These are phyloP conservation scores for Palythoa caribaeorum DNA, from an alignment of 92 coral and sea anemone genomes.

Conservation along the genomic window DNA sequence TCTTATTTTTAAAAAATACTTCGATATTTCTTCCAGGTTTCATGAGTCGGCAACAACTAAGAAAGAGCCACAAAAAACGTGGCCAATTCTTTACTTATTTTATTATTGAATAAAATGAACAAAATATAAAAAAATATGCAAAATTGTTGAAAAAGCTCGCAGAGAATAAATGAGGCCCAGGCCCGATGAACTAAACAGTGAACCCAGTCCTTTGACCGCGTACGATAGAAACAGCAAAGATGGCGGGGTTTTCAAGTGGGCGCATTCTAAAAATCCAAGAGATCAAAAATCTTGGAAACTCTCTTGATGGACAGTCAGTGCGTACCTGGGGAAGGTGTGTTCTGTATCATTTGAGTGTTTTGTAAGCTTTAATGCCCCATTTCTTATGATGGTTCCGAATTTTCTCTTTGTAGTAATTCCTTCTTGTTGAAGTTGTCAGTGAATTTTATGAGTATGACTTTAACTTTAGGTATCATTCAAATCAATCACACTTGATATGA, in stretches of 20 bases:
- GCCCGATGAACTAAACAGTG: not conserved
- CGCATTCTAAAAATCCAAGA: slow-evolving; percentile 76
- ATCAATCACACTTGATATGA: too few relatives aligned
- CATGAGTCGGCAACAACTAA: not conserved
- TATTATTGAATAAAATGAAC: not conserved
- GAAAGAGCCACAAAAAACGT: not conserved
- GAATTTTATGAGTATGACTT: too few relatives aligned
- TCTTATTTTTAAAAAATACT: too few relatives aligned
- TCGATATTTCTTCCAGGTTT: too few relatives aligned
- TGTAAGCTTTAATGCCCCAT: not conserved
- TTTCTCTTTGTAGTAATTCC: too few relatives aligned
- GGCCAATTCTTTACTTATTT: not conserved
- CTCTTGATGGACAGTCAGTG: slow-evolving; percentile 76
- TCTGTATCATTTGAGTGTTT: not conserved
- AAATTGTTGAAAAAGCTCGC: not conserved
- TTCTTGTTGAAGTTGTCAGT: too few relatives aligned
- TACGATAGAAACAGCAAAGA: slow-evolving; percentile 5
- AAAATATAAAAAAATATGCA: not conserved
- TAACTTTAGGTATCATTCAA: too few relatives aligned
- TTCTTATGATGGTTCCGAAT: not conserved
- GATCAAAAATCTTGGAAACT: slow-evolving; percentile 52
- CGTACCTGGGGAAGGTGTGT: slow-evolving; percentile 94
- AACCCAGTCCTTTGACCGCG: slow-evolving; percentile 13
- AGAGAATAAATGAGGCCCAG: not conserved
- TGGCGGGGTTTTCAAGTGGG: slow-evolving; percentile 97